Evolutionary conservation across 2,113 vertebrate genomes (phyloP).

Genomic region (Bathybates hornii): DNA sequence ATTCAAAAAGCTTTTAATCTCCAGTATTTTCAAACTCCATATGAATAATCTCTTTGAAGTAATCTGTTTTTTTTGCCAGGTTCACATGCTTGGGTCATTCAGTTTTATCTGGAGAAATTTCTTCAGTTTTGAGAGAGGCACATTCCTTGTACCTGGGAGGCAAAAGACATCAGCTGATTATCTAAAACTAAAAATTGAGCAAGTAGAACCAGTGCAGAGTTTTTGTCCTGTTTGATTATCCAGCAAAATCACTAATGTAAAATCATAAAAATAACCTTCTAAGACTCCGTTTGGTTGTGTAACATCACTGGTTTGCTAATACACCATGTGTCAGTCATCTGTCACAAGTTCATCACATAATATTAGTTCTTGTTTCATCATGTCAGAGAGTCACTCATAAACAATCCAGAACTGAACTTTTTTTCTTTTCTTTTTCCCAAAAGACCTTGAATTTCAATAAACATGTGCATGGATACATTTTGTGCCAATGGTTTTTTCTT

Average conservation of each 20-base stretch:
- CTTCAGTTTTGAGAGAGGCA: neutral
- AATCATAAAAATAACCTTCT: neutral
- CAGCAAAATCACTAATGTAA: neutral
- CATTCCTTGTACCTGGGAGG: neutral
- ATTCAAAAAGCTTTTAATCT: neutral
- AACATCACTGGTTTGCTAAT: neutral
- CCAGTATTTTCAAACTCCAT: neutral
- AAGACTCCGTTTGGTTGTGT: neutral
- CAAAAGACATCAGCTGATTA: neutral
- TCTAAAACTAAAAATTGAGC: neutral
- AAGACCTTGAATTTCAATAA: neutral
- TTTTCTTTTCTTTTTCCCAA: neutral
- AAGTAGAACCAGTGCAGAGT: neutral
- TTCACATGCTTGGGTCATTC: neutral
- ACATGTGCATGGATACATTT: neutral
- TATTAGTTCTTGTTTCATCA: conserved; percentile 39
- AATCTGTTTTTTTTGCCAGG: neutral
- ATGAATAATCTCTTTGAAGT: neutral
- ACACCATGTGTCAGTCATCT: neutral
- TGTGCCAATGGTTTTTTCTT: neutral
- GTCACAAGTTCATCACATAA: neutral
- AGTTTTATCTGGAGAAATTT: neutral
- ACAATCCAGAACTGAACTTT: neutral
- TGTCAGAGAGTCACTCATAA: neutral
- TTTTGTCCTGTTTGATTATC: neutral